Base-by-base conservation (phyloP, 2,888 invertebrate species). In the Drosophila neonasuta region DNA sequence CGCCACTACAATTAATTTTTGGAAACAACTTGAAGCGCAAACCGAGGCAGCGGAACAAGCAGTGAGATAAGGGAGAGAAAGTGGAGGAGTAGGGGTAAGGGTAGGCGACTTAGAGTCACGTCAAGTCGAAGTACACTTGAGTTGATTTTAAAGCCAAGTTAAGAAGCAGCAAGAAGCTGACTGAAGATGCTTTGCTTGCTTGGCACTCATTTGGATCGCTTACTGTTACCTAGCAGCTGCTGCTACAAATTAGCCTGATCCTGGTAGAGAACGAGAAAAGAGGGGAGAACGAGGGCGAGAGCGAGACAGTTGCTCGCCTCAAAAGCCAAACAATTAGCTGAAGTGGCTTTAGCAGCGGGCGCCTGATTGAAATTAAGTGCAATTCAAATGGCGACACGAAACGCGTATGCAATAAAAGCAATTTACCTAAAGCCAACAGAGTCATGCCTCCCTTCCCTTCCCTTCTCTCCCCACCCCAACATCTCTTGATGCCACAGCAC, bases 301-400 rank as follows among this genome's bases (percentile, higher is more conserved):
- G 3, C 5, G 39, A 13, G 39, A 41, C 8, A 15, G 44, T 32
- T 17, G 34, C 34, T 56, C 36, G 55, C 66, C 76, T 66, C 74
- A 54, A 71, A 77, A 80, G 71, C 76, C 77, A 77, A 84, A 82
- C 80, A 84, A 82, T 82, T 84, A 82, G 79, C 76, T 84, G 74
- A 74, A 84, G 84, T 81, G 82, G 78, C 82, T 78, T 63, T 80
- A 84, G 73, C 81, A 82, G 81, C 84, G 72, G 84, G 81, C 82
- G 82, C 48, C 82, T 84, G 85, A 82, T 82, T 84, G 82, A 80
- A 82, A 82, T 82, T 82, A 81, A 82, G 85, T 82, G 82, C 79
- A 82, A 84, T 81, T 82, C 82, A 82, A 82, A 81, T 78, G 80
- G 74, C 80, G 76, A 78, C 82, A 84, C 85, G 80, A 77, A 79